Conservation (phyloP, 1,140 invertebrate genomes). For the honey bee (Apis mellifera) region Amel_HAv3.1 CM009938.2:6602001-6602500, state of each 20-base stretch:
- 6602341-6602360: constrained; percentile 91
- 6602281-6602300: constrained; percentile 92
- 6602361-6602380: constrained; percentile 89
- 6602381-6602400: constrained; percentile 87
- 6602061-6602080: constrained; percentile 88
- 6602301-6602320: constrained; percentile 88
- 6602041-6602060: constrained; percentile 97
- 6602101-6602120: neutral
- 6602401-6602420: constrained; percentile 82
- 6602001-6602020: constrained; percentile 90
- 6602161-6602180: constrained; percentile 93
- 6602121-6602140: neutral
- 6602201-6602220: constrained; percentile 89
- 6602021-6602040: constrained; percentile 95
- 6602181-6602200: constrained; percentile 89
- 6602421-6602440: constrained; percentile 83
- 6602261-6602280: constrained; percentile 82
- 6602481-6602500: constrained; percentile 92
- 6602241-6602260: constrained; percentile 87
- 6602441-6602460: constrained; percentile 92
- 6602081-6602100: neutral
- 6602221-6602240: constrained; percentile 87
- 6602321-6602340: constrained; percentile 89
- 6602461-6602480: constrained; percentile 86
- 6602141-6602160: constrained; percentile 86